These are phyloP conservation scores for Propithecus coquereli DNA, from an alignment of 2,113 vertebrate species.

Conservation along the genomic window DNA sequence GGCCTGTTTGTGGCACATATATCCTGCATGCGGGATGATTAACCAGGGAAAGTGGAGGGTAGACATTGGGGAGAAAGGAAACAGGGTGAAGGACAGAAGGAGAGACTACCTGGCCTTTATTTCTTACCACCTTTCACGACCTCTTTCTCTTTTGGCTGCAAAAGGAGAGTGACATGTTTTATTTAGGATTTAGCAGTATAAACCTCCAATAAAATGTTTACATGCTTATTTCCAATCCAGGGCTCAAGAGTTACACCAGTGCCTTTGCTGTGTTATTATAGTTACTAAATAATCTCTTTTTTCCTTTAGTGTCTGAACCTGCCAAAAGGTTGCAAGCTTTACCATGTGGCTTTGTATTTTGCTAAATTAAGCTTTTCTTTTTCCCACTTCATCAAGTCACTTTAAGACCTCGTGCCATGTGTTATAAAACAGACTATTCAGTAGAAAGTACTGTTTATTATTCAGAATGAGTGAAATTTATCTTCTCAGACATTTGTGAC, in stretches of 20 bases:
- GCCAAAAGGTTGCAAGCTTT: not conserved
- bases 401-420: not conserved
- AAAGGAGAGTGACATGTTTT: not conserved
- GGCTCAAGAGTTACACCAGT: not conserved
- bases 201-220: conserved; percentile 12
- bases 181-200: not conserved
- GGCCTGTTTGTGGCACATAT: not conserved
- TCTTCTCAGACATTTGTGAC: not conserved
- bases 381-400: not conserved
- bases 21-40: not conserved
- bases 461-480: not conserved
- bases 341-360: not conserved
- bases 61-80: not conserved
- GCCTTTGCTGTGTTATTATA: not conserved
- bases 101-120: not conserved
- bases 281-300: not conserved
- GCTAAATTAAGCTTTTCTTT: not conserved
- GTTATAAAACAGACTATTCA: not conserved
- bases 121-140: not conserved
- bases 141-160: not conserved
- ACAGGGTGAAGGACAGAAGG: not conserved
- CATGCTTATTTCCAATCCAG: not conserved
- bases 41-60: not conserved
- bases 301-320: not conserved
- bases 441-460: not conserved